Percentiles rank a stretch among this genome's conserved stretches.
phyloP scores from a whole-genome alignment of 2,888 invertebrate species.

The Escarpia spicata region DNA sequence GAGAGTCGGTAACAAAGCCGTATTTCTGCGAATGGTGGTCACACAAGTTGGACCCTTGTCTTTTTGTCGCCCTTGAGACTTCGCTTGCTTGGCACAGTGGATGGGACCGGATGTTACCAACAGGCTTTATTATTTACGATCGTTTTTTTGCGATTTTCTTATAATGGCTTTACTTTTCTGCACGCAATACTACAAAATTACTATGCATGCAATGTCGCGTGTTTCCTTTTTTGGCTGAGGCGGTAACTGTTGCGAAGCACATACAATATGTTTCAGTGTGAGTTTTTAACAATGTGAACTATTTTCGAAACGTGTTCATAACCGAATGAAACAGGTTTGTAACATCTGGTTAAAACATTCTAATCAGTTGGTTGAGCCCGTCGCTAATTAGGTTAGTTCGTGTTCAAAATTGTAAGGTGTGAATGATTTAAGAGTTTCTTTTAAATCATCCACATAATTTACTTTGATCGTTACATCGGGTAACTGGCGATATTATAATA shows the following conservation, averaged over 20 bases:
- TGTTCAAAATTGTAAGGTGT: too few relatives aligned
- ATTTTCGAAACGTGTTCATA: neutral
- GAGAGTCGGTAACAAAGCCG: neutral
- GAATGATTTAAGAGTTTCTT: too few relatives aligned
- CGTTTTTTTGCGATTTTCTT: neutral
- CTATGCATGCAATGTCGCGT: neutral
- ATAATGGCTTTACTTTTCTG: neutral
- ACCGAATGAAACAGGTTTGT: neutral
- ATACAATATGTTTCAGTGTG: neutral
- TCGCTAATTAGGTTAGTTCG: too few relatives aligned
- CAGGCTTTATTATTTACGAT: neutral
- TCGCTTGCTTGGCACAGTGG: neutral
- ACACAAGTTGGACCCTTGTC: neutral
- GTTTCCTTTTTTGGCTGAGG: neutral
- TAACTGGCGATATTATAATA: too few relatives aligned
- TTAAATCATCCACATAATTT: too few relatives aligned
- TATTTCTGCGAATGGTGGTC: neutral
- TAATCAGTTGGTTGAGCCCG: too few relatives aligned
- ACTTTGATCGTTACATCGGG: too few relatives aligned
- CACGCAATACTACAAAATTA: neutral
- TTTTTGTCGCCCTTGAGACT: neutral
- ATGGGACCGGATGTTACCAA: neutral
- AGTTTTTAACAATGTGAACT: neutral
- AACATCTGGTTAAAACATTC: neutral
- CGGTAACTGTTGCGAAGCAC: neutral